A percentile compares a stretch with the other conserved stretches of the same genome.
Conservation (phyloP, 2,888 invertebrate species). For the Caenorhabditis japonica region DNA sequence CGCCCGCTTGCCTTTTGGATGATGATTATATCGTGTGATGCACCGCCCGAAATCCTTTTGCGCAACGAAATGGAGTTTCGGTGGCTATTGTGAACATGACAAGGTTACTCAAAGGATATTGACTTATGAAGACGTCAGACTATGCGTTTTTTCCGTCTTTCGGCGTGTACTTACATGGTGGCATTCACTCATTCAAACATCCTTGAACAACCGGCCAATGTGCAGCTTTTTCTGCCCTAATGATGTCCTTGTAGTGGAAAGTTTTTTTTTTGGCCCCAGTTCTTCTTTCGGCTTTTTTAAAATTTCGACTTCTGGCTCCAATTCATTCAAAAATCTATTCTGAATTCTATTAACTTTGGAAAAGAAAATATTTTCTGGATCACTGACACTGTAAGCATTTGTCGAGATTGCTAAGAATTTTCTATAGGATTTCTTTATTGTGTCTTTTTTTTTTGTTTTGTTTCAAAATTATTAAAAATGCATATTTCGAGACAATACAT, state of each 20-base stretch:
- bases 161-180: conserved; percentile 4
- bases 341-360: too few relatives aligned
- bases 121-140: conserved; percentile 35
- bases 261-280: conserved; percentile 3
- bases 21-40: conserved; percentile 48
- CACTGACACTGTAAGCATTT: conserved; percentile 40
- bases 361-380: conserved; percentile 38
- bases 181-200: conserved; percentile 32
- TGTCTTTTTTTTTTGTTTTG: too few relatives aligned
- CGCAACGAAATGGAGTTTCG: conserved; percentile 32
- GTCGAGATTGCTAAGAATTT: conserved; percentile 14
- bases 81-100: conserved; percentile 45
- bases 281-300: neutral
- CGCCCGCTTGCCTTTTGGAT: too few relatives aligned
- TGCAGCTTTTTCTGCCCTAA: conserved; percentile 4
- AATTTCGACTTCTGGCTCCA: neutral
- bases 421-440: conserved; percentile 26
- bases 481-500: conserved; percentile 11
- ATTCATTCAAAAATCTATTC: conserved; percentile 13
- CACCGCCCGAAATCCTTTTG: conserved; percentile 45
- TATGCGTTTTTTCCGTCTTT: conserved; percentile 27
- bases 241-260: conserved; percentile 10
- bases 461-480: conserved; percentile 27
- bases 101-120: conserved; percentile 50
- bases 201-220: conserved; percentile 43